phyloP scores from a whole-genome alignment of 1,140 invertebrate species.

The Atopsyche davidsoni region DNA sequence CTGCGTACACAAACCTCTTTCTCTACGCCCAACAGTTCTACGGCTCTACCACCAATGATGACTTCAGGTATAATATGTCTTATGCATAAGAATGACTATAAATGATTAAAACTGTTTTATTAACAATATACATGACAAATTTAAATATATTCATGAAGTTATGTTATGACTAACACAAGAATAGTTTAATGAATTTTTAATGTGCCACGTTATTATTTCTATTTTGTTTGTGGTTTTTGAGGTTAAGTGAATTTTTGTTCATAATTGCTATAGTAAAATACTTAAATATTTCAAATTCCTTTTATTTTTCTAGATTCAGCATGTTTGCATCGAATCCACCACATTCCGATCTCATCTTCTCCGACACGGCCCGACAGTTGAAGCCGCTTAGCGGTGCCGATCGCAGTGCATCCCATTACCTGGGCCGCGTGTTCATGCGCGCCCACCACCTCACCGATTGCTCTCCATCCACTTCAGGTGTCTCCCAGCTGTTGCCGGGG shows the following conservation, averaged over 20 bases:
- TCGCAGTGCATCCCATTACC: slow-evolving; percentile 56
- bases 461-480: slow-evolving; percentile 18
- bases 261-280: no score
- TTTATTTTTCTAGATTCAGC: slow-evolving; percentile 61
- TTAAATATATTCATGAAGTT: background rate
- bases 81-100: no score
- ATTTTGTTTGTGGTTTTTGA: no score
- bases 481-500: no score
- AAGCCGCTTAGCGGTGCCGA: slow-evolving; percentile 58
- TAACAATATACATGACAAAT: no score
- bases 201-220: no score
- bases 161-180: background rate
- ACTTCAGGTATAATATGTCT: slow-evolving; percentile 75
- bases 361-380: slow-evolving; percentile 84
- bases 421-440: slow-evolving; percentile 70
- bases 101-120: no score
- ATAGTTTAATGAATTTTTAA: no score
- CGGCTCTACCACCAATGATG: slow-evolving; percentile 74
- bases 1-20: slow-evolving; percentile 81
- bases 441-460: slow-evolving; percentile 74
- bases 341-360: slow-evolving; percentile 85
- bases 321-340: slow-evolving; percentile 81
- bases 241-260: no score
- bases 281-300: no score
- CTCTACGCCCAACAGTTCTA: slow-evolving; percentile 88